Percentiles rank a stretch among this genome's conserved stretches.
Conservation (phyloP, 2,113 vertebrate genomes). For the Vicugna pacos region DNA sequence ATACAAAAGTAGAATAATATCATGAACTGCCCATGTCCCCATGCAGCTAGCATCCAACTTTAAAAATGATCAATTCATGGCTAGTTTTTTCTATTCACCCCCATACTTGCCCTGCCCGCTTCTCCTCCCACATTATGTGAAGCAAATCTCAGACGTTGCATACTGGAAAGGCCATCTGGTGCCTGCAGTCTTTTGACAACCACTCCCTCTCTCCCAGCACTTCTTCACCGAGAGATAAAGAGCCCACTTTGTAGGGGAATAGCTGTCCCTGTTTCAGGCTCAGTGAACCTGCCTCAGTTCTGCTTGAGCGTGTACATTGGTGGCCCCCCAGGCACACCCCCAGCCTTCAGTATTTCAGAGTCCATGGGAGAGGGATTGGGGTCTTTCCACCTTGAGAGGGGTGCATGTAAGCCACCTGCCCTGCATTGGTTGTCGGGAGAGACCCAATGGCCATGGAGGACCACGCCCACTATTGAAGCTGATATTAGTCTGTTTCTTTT, state of each 20-base stretch:
- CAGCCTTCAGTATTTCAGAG: neutral
- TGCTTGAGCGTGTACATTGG: neutral
- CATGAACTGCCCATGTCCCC: too few species aligned
- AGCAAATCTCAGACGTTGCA: neutral
- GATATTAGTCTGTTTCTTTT: neutral
- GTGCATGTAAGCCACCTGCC: neutral
- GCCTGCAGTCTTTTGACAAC: neutral
- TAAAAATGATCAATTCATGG: neutral
- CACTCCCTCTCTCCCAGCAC: neutral
- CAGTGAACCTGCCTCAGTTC: neutral
- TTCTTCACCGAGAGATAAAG: neutral
- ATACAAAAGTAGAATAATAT: neutral
- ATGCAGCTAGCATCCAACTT: neutral
- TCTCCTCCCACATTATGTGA: neutral
- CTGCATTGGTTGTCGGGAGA: neutral
- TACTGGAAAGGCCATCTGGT: neutral
- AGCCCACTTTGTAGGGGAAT: neutral
- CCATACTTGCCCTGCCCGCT: fast-evolving
- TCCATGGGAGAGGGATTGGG: neutral
- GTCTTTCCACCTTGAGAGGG: neutral
- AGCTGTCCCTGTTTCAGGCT: neutral
- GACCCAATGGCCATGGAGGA: neutral
- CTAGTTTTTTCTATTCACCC: neutral
- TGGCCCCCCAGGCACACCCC: neutral
- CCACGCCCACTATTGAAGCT: neutral